Conservation (phyloP, 2,888 invertebrate genomes). For the Gastracanthus pulcherrimus region DNA sequence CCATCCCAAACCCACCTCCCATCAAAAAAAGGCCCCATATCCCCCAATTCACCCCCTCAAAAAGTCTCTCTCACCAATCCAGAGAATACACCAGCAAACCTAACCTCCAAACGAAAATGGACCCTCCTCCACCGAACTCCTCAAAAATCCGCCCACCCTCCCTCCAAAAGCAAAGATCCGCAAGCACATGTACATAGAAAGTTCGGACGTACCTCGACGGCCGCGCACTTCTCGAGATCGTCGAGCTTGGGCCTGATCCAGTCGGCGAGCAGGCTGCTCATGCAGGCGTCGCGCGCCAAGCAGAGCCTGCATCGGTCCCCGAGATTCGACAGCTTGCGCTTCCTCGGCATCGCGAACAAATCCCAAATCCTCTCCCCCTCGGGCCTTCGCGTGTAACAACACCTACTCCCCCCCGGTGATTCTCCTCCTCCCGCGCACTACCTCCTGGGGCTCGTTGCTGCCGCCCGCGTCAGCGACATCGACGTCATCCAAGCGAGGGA, state of each 20-base stretch:
- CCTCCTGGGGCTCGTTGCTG: not conserved
- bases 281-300: conserved; percentile 67
- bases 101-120: too few relatives aligned
- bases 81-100: too few relatives aligned
- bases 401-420: not conserved
- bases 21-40: too few relatives aligned
- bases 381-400: too few relatives aligned
- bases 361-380: too few relatives aligned
- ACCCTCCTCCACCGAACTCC: too few relatives aligned
- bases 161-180: not conserved
- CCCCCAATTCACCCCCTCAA: too few relatives aligned
- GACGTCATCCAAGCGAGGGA: too few relatives aligned
- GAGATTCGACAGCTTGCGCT: conserved; percentile 66
- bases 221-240: conserved; percentile 69
- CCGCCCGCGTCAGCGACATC: not conserved
- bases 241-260: conserved; percentile 66
- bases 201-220: conserved; percentile 65
- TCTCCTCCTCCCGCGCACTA: too few relatives aligned
- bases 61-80: too few relatives aligned
- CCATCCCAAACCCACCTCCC: too few relatives aligned
- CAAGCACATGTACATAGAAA: not conserved
- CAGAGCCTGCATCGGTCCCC: conserved; percentile 72
- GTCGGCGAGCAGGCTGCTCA: conserved; percentile 68
- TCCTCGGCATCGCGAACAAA: conserved; percentile 66
- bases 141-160: not conserved